phyloP scores from a whole-genome alignment of 2,113 vertebrate species.

The Platanista minor region DNA sequence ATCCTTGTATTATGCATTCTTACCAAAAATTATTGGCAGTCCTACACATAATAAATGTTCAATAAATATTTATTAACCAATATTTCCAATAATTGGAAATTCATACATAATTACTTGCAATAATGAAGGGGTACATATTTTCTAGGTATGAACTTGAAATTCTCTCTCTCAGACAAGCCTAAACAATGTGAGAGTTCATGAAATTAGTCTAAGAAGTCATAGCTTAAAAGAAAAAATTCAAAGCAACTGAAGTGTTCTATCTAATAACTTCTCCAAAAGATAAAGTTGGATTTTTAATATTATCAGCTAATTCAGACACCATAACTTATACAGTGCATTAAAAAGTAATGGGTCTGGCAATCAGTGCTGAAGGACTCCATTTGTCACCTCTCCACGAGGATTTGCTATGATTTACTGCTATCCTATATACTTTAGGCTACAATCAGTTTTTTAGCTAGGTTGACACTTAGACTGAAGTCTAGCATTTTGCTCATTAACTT shows the following conservation, averaged over 20 bases:
- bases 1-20: not conserved
- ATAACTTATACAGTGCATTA: slow-evolving; percentile 45
- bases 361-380: slow-evolving; percentile 35
- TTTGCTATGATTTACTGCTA: slow-evolving; percentile 50
- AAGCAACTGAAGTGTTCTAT: not conserved
- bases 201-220: slow-evolving; percentile 33
- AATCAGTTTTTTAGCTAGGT: slow-evolving; percentile 50
- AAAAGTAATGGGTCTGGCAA: slow-evolving; percentile 46
- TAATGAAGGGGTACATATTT: not conserved
- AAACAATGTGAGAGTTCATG: not conserved
- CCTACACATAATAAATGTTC: not conserved
- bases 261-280: slow-evolving; percentile 32
- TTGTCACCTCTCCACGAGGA: slow-evolving; percentile 46
- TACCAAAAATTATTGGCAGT: not conserved
- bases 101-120: not conserved
- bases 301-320: slow-evolving; percentile 52
- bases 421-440: slow-evolving; percentile 43
- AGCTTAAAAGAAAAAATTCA: not conserved
- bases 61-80: not conserved
- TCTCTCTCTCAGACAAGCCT: not conserved
- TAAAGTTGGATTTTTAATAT: slow-evolving; percentile 38
- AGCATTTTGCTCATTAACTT: slow-evolving; percentile 73
- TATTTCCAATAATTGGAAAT: not conserved
- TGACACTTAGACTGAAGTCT: slow-evolving; percentile 58
- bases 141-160: slow-evolving; percentile 8